phyloP scores from a whole-genome alignment of 2,888 invertebrate genomes.

The Camptogramma bilineatum region DNA sequence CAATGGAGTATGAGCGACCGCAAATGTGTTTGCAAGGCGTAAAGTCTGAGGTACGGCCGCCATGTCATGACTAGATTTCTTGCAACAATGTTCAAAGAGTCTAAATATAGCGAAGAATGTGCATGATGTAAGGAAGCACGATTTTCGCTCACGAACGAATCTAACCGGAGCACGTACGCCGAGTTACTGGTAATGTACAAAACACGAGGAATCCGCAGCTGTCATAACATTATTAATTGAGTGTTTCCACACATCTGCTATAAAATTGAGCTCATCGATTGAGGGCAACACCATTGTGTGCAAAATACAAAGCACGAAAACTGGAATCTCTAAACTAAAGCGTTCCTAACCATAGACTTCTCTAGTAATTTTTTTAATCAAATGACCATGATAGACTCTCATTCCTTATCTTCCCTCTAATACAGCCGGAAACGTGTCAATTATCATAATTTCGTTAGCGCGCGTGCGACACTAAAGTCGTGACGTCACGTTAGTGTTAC shows the following conservation, averaged over 20 bases:
- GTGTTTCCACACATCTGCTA: slow-evolving; percentile 36
- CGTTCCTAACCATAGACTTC: no score
- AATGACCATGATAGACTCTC: neutral
- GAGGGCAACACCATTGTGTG: slow-evolving; percentile 12
- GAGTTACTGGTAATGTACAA: slow-evolving; percentile 34
- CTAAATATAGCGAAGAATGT: slow-evolving; percentile 47
- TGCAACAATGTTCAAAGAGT: slow-evolving; percentile 44
- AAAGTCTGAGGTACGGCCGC: slow-evolving; percentile 35
- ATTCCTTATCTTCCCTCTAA: slow-evolving; percentile 21
- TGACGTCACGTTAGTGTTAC: slow-evolving; percentile 75
- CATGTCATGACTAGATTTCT: slow-evolving; percentile 38
- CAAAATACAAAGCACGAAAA: slow-evolving; percentile 9
- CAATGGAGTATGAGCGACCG: slow-evolving; percentile 40
- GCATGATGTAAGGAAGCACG: slow-evolving; percentile 46
- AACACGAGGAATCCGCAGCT: slow-evolving; percentile 39
- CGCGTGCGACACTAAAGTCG: slow-evolving; percentile 78
- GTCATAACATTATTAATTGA: slow-evolving; percentile 41
- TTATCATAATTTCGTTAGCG: slow-evolving; percentile 69
- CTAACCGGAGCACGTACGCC: slow-evolving; percentile 40
- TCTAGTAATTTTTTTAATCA: neutral
- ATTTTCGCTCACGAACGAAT: slow-evolving; percentile 43
- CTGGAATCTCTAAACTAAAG: neutral
- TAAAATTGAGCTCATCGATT: slow-evolving; percentile 27
- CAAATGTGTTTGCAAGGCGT: slow-evolving; percentile 37
- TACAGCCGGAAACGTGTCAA: slow-evolving; percentile 68